Percentiles rank a stretch among this genome's conserved stretches.
Conservation (phyloP, 2,797 vertebrate species). For the Lerista edwardsae region DNA sequence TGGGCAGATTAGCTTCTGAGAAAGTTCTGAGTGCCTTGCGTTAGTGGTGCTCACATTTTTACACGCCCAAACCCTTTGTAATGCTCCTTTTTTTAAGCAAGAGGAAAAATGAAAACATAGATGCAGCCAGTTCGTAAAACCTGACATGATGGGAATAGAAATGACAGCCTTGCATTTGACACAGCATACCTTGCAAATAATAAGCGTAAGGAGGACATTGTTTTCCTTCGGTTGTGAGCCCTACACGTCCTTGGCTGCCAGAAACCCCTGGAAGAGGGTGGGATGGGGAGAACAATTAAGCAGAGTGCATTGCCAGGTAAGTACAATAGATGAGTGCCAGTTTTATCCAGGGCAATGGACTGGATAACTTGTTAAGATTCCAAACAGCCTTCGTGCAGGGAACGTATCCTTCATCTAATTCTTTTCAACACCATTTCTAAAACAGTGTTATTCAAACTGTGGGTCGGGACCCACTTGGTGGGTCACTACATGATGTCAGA, state of each 20-base stretch:
- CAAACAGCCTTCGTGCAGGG: conserved; percentile 1
- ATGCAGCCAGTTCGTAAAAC: conserved; percentile 12
- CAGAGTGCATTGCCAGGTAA: neutral
- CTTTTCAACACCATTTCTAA: too few species aligned
- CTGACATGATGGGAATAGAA: conserved; percentile 11
- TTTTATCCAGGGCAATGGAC: neutral
- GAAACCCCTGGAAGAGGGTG: conserved; percentile 6
- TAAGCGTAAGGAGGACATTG: conserved; percentile 7
- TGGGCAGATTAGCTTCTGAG: neutral
- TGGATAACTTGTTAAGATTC: conserved; percentile 19
- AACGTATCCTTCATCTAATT: conserved; percentile 29
- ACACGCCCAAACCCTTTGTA: neutral
- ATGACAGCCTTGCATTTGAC: neutral
- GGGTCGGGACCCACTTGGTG: too few species aligned
- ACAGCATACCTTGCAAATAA: neutral
- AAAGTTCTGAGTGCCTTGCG: neutral
- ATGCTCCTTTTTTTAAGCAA: neutral
- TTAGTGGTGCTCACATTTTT: conserved; percentile 5
- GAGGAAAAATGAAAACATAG: neutral
- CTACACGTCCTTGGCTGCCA: neutral
- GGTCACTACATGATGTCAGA: too few species aligned
- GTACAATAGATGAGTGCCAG: neutral
- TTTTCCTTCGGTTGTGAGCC: neutral
- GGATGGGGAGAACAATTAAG: conserved; percentile 15
- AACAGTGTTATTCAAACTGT: too few species aligned